A percentile compares a stretch with the other conserved stretches of the same genome.
Evolutionary conservation across 2,888 invertebrate genomes (phyloP).

Genomic region (Drosophila engyochracea): DNA sequence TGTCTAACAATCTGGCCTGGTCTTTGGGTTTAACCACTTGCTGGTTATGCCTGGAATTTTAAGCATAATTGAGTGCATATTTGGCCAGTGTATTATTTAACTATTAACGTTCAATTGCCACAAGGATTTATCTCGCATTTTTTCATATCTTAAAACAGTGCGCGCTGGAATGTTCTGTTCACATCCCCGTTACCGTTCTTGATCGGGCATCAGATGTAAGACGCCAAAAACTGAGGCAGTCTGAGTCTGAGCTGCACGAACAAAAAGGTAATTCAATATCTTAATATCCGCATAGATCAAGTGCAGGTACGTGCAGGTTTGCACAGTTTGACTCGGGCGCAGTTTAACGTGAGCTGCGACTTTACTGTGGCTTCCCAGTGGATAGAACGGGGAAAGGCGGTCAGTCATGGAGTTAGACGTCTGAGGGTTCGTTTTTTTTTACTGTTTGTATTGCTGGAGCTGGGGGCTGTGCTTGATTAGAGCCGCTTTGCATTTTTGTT

Average conservation of each 20-base stretch:
- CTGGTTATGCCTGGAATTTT: conserved; percentile 71
- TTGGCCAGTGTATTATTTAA: conserved; percentile 75
- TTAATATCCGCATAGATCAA: conserved; percentile 80
- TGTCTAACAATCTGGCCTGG: conserved; percentile 30
- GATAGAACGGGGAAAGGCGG: conserved; percentile 8
- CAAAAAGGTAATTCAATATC: conserved; percentile 77
- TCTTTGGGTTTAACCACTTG: conserved; percentile 42
- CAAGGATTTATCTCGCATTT: conserved; percentile 67
- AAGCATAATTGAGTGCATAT: conserved; percentile 76
- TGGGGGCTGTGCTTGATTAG: conserved; percentile 56
- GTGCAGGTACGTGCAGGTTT: conserved; percentile 79
- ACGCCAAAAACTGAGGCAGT: conserved; percentile 38
- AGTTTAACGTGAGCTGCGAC: conserved; percentile 63
- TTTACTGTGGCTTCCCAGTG: conserved; percentile 60
- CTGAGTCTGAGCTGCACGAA: conserved; percentile 73
- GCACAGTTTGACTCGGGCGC: conserved; percentile 77
- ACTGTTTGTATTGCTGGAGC: conserved; percentile 13
- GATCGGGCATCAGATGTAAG: conserved; percentile 1
- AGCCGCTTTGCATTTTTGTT: conserved; percentile 64
- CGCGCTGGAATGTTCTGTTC: conserved; percentile 41
- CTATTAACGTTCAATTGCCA: conserved; percentile 78
- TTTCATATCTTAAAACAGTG: conserved; percentile 54
- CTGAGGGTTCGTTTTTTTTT: conserved; percentile 1
- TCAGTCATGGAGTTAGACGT: conserved; percentile 9
- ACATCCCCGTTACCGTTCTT: conserved; percentile 1